A percentile compares a stretch with the other conserved stretches of the same genome.
phyloP scores from a whole-genome alignment of 2,797 vertebrate species.

The Falco rusticolus region DNA sequence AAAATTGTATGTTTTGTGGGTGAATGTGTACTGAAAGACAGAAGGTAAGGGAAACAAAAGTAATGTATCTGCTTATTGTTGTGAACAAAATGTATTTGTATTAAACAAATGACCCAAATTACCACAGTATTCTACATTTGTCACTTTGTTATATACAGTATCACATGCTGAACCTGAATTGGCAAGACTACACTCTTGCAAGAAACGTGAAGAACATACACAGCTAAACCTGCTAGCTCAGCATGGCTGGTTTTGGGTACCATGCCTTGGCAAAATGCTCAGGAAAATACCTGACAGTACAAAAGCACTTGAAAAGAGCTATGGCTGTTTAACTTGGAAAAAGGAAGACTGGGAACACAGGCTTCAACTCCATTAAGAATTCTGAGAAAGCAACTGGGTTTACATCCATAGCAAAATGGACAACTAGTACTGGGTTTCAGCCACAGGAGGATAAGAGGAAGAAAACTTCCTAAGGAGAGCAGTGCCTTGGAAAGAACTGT shows the following conservation, averaged over 20 bases:
- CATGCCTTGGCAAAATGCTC: not conserved
- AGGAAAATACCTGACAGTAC: not conserved
- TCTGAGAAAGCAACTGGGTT: not conserved
- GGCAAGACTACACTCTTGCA: not conserved
- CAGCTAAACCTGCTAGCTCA: not conserved
- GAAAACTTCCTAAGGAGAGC: not conserved
- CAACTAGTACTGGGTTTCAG: not conserved
- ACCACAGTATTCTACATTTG: conserved; percentile 12
- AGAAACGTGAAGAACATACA: not conserved
- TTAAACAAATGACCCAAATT: conserved; percentile 76
- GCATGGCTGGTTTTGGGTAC: not conserved
- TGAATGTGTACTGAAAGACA: conserved; percentile 72
- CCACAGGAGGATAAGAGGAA: not conserved
- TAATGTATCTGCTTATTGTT: conserved; percentile 77
- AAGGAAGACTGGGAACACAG: not conserved
- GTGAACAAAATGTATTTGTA: conserved; percentile 81
- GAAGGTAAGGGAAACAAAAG: conserved; percentile 67
- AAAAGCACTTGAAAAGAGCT: not conserved
- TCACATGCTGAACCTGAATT: not conserved
- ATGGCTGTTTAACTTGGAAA: not conserved
- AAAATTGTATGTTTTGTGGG: conserved; percentile 75
- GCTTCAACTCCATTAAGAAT: not conserved
- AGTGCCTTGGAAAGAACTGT: not conserved
- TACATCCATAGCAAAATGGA: not conserved
- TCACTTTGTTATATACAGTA: not conserved